Evolutionary conservation across 2,113 vertebrate genomes (phyloP).

Genomic region (Mustela nigripes): DNA sequence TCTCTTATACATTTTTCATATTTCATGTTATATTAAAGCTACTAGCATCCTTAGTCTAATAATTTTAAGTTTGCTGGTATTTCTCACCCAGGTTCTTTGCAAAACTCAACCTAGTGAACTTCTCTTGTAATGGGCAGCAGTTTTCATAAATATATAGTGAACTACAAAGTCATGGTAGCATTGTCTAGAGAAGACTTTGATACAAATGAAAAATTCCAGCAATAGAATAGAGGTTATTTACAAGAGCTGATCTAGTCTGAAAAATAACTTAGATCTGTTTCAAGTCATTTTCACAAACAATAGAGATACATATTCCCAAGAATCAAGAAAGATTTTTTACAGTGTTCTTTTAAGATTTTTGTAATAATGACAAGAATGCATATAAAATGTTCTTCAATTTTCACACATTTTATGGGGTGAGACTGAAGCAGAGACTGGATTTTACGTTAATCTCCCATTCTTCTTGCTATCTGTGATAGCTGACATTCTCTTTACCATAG

Average conservation of each 20-base stretch:
- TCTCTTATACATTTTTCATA: not conserved
- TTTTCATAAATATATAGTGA: not conserved
- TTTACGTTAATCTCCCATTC: constrained; percentile 39
- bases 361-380: not conserved
- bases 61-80: not conserved
- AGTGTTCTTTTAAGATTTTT: not conserved
- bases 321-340: not conserved
- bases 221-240: constrained; percentile 9
- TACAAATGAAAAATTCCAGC: not conserved
- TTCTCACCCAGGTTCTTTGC: not conserved
- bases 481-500: not conserved
- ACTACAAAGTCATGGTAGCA: not conserved
- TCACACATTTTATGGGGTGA: constrained; percentile 29
- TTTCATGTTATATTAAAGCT: not conserved
- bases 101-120: not conserved
- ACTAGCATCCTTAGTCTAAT: not conserved
- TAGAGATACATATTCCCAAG: not conserved
- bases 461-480: constrained; percentile 36
- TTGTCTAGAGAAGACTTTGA: not conserved
- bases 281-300: constrained; percentile 42
- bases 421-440: constrained; percentile 2
- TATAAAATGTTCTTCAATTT: constrained; percentile 29
- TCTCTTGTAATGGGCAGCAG: not conserved
- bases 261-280: constrained; percentile 40
- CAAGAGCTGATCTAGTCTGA: not conserved